These are phyloP conservation scores for Mycetomoellerius zeteki DNA, from an alignment of 1,140 invertebrate species.

Conservation along the genomic window DNA sequence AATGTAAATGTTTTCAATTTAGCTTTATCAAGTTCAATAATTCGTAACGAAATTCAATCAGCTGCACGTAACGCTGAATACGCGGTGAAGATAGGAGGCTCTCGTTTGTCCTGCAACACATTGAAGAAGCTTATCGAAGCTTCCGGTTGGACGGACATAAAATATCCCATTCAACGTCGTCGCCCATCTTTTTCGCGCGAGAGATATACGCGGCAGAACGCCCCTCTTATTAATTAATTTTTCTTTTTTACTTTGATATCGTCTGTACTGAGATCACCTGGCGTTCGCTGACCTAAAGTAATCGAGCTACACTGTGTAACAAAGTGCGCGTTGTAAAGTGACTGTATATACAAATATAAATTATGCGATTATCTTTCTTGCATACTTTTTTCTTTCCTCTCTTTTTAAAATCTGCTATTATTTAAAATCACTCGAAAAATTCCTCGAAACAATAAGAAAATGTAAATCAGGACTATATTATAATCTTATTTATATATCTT, in stretches of 20 bases:
- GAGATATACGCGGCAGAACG: conserved; percentile 65
- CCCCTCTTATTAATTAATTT: conserved; percentile 79
- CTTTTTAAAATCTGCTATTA: neutral
- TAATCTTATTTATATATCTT: conserved; percentile 1
- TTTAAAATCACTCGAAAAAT: neutral
- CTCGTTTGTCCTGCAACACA: conserved; percentile 37
- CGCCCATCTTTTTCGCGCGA: conserved; percentile 55
- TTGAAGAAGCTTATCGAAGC: conserved; percentile 45
- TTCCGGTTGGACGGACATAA: conserved; percentile 46
- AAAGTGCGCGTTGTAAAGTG: conserved; percentile 86
- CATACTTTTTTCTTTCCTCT: neutral
- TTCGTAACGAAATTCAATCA: neutral
- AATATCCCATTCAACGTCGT: conserved; percentile 56
- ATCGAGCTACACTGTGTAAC: conserved; percentile 81
- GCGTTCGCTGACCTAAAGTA: conserved; percentile 78
- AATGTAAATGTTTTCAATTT: neutral
- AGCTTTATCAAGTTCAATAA: neutral
- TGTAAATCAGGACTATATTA: too few relatives aligned
- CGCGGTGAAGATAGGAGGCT: conserved; percentile 15
- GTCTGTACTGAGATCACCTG: conserved; percentile 78
- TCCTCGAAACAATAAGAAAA: neutral
- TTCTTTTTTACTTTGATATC: conserved; percentile 82
- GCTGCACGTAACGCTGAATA: neutral
- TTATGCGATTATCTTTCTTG: conserved; percentile 81
- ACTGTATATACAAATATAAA: conserved; percentile 87